A percentile compares a stretch with the other conserved stretches of the same genome.
These are phyloP conservation scores for Botia kubotai DNA, from an alignment of 2,797 vertebrate genomes.

Conservation along the genomic window DNA sequence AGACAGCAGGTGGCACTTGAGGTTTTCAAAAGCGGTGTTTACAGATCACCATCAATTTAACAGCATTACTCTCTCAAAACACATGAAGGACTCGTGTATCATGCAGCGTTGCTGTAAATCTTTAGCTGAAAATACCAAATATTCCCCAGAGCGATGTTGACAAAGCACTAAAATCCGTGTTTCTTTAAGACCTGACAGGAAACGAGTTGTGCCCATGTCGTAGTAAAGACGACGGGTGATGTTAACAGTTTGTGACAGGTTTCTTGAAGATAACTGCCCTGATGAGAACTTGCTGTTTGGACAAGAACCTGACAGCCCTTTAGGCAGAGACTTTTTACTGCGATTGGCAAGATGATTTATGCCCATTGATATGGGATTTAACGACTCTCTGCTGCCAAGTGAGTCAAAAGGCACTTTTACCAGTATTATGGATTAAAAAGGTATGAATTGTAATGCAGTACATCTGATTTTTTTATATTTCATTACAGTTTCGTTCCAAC, in stretches of 20 bases:
- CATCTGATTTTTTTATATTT: constrained; percentile 31
- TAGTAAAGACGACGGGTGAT: constrained; percentile 6
- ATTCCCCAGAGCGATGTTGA: not conserved
- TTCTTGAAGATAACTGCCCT: constrained; percentile 4
- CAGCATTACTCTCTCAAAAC: constrained; percentile 22
- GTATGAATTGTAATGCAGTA: constrained; percentile 40
- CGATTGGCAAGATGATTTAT: constrained; percentile 29
- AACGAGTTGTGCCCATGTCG: constrained; percentile 9
- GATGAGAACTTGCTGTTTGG: constrained; percentile 26
- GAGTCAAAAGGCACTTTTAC: constrained; percentile 38
- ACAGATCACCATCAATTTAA: constrained; percentile 27
- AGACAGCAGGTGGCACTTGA: not conserved
- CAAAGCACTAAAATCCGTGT: constrained; percentile 5
- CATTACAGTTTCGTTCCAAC: constrained; percentile 27
- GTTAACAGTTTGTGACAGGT: constrained; percentile 1
- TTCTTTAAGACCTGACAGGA: constrained; percentile 6
- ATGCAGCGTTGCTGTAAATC: constrained; percentile 31
- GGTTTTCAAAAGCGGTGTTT: not conserved
- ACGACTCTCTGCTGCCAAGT: constrained; percentile 26
- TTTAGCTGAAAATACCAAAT: constrained; percentile 15
- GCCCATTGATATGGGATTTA: constrained; percentile 31
- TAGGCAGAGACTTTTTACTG: not conserved
- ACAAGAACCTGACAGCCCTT: not conserved
- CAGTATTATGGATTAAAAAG: constrained; percentile 40
- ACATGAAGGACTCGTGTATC: constrained; percentile 32